Evolutionary conservation across 1,140 invertebrate species (phyloP), one percentile per base, ranked within the genome.

Genomic region (Aphidius gifuensis): DNA sequence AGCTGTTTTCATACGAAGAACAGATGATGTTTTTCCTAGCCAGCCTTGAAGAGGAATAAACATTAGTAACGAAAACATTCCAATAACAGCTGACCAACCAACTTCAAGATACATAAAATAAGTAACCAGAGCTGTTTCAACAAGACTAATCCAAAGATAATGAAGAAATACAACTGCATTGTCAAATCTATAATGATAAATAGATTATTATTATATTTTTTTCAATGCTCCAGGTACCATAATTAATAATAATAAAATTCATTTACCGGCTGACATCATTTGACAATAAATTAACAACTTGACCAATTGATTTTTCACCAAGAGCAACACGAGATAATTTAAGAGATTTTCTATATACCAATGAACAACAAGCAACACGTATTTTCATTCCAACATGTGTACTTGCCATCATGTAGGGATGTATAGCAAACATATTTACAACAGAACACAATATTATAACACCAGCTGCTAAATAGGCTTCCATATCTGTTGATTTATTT

Each of bases 251-350:
- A 16, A 16, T 16, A 16, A 16, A 16, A 16, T 16, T 16, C 16
- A 16, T 32, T 32, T 32, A 32, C 23, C 88, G 76, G 23, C 85
- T 87, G 9, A 89, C 85, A 71, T 96, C 93, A 62, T 94, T 96
- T 2, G 93, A 93, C 58, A 96, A 75, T 1, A 96, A 81, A 75
- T 96, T 96, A 1, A 96, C 88, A 58, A 94, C 90, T 73, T 93
- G 90, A 0, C 93, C 93, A 4, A 89, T 83, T 0, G 92, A 87
- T 1, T 91, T 92, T 74, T 90, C 85, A 0, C 86, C 86, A 16
- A 92, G 76, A 11, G 91, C 87, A n/a, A 82, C 84, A 64, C 83
- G 83, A 6, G 84, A 86, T 0, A 88, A 69, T 67, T 77, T 79
- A 46, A 89, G 70, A 4, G 82, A 88, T 85, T 95, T 92, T 75